Evolutionary conservation across 2,797 vertebrate genomes (phyloP).

Genomic region (Anguilla pacifica): DNA sequence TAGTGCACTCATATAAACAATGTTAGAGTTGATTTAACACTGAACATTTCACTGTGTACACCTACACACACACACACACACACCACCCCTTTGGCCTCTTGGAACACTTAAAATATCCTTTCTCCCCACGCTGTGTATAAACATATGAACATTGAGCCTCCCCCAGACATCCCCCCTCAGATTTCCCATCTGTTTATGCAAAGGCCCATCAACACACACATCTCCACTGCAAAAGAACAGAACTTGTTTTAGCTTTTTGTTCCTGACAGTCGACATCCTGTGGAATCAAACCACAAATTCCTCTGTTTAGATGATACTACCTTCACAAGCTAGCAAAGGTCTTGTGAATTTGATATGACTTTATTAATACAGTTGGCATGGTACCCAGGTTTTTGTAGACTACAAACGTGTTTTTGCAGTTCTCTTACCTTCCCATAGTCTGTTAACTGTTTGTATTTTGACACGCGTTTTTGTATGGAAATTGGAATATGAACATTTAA

Average conservation of each 20-base stretch:
- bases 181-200: constrained; percentile 1
- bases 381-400: background rate
- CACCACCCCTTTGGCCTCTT: background rate
- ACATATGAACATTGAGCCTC: background rate
- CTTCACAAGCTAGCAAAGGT: background rate
- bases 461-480: background rate
- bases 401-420: background rate
- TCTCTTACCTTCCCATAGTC: background rate
- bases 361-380: background rate
- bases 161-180: background rate
- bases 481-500: background rate
- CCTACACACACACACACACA: background rate
- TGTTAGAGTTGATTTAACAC: too few species aligned
- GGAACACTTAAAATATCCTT: background rate
- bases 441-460: background rate
- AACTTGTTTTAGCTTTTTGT: background rate
- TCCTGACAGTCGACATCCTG: background rate
- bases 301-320: background rate
- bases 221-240: background rate
- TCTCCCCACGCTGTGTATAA: background rate
- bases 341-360: background rate
- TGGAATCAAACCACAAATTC: background rate
- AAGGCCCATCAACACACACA: background rate
- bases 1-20: background rate
- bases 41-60: background rate